Conservation (phyloP, 2,888 invertebrate genomes). For the Limnephilus auricula region DNA sequence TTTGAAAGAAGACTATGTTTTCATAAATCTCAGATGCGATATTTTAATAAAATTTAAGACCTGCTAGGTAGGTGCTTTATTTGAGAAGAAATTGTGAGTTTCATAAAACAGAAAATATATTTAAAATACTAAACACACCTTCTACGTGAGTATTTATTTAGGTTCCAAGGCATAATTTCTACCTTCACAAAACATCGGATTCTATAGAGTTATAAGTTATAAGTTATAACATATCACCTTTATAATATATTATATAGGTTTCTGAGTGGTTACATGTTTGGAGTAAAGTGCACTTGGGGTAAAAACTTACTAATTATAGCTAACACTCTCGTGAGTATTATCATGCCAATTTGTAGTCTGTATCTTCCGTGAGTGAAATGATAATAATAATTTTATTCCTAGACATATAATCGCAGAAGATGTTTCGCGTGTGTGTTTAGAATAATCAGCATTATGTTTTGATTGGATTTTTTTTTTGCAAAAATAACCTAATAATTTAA, state of each 20-base stretch:
- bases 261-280: background rate
- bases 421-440: background rate
- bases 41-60: slow-evolving; percentile 46
- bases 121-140: background rate
- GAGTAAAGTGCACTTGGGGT: slow-evolving; percentile 1
- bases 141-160: too few species aligned
- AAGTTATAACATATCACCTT: too few species aligned
- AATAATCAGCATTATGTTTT: background rate
- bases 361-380: background rate
- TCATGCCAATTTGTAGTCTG: background rate
- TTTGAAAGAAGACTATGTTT: slow-evolving; percentile 11
- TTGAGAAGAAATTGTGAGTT: background rate
- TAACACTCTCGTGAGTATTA: background rate
- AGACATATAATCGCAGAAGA: background rate
- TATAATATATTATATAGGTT: too few species aligned
- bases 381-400: background rate
- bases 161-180: too few species aligned
- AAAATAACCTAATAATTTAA: background rate
- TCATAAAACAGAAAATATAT: background rate
- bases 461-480: background rate
- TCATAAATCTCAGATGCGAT: slow-evolving; percentile 40
- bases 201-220: too few species aligned
- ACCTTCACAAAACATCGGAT: too few species aligned
- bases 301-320: background rate
- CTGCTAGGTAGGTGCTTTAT: background rate